phyloP scores from a whole-genome alignment of 2,888 invertebrate genomes.

The Gandaritis pyraliata region DNA sequence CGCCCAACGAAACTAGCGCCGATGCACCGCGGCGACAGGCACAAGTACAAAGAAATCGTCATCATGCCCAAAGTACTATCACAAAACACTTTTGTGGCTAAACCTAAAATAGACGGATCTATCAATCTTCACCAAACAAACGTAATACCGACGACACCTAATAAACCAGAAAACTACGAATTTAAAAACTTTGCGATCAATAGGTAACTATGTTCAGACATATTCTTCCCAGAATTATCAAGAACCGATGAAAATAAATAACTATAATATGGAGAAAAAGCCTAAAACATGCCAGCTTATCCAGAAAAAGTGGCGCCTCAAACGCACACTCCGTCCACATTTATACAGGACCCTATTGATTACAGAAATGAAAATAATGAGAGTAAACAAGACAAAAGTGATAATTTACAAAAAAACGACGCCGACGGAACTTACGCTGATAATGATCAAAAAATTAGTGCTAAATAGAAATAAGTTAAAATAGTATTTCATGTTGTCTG shows the following conservation, averaged over 20 bases:
- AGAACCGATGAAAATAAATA: slow-evolving; percentile 48
- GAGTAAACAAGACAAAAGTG: slow-evolving; percentile 40
- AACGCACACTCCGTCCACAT: slow-evolving; percentile 38
- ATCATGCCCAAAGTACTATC: slow-evolving; percentile 55
- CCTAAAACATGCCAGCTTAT: slow-evolving; percentile 48
- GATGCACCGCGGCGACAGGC: slow-evolving; percentile 42
- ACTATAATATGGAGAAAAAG: slow-evolving; percentile 56
- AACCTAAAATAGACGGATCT: slow-evolving; percentile 44
- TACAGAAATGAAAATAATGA: slow-evolving; percentile 44
- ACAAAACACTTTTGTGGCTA: slow-evolving; percentile 42
- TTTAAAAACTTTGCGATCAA: slow-evolving; percentile 65
- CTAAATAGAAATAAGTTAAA: slow-evolving; percentile 13
- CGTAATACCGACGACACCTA: slow-evolving; percentile 32
- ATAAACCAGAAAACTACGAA: slow-evolving; percentile 59
- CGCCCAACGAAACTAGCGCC: slow-evolving; percentile 48
- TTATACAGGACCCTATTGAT: slow-evolving; percentile 27
- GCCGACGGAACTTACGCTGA: slow-evolving; percentile 32
- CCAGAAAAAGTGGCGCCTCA: slow-evolving; percentile 47
- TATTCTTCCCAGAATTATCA: slow-evolving; percentile 51
- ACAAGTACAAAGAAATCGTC: slow-evolving; percentile 63
- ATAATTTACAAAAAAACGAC: slow-evolving; percentile 29
- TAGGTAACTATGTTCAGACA: slow-evolving; percentile 51
- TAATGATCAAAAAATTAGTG: slow-evolving; percentile 37
- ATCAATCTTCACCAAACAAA: slow-evolving; percentile 46
- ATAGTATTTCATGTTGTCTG: slow-evolving; percentile 5